These are phyloP conservation scores for Synergus japonicus DNA, from an alignment of 2,888 invertebrate species.

Conservation along the genomic window DNA sequence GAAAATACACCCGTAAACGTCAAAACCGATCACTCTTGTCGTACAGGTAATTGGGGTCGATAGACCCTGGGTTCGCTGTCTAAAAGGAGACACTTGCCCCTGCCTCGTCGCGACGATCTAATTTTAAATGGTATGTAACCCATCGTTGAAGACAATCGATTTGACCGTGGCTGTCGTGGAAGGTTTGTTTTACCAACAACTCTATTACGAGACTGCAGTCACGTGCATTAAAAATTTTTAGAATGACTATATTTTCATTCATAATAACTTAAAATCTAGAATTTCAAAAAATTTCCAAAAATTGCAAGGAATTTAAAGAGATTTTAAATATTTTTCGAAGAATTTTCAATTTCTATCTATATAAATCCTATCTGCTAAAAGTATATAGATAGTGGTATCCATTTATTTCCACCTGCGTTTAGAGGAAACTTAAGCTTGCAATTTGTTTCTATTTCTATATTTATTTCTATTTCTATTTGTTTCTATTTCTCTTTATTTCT, in stretches of 20 bases:
- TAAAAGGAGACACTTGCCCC: conserved; percentile 40
- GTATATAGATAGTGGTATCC: too few species aligned
- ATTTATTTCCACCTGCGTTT: too few species aligned
- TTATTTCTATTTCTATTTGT: too few species aligned
- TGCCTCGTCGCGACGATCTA: conserved; percentile 39
- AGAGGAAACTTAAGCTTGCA: too few species aligned
- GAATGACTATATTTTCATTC: not conserved
- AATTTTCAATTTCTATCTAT: too few species aligned
- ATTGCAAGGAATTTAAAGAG: too few species aligned
- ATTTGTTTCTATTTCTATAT: too few species aligned
- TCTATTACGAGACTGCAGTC: not conserved
- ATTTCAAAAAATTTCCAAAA: too few species aligned
- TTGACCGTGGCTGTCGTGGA: conserved; percentile 15
- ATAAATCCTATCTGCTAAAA: not conserved
- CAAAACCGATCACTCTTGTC: conserved; percentile 37
- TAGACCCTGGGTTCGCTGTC: conserved; percentile 17
- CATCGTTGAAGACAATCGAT: conserved; percentile 32
- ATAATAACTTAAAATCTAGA: not conserved
- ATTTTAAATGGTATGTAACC: conserved; percentile 40
- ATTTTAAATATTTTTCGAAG: too few species aligned
- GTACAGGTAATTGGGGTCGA: conserved; percentile 46
- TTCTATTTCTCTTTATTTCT: too few species aligned
- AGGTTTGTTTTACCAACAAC: not conserved
- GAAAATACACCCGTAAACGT: conserved; percentile 40
- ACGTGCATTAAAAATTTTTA: not conserved